A percentile compares a stretch with the other conserved stretches of the same genome.
Conservation (phyloP, 2,888 invertebrate genomes). For the Zootermopsis nevadensis region DNA sequence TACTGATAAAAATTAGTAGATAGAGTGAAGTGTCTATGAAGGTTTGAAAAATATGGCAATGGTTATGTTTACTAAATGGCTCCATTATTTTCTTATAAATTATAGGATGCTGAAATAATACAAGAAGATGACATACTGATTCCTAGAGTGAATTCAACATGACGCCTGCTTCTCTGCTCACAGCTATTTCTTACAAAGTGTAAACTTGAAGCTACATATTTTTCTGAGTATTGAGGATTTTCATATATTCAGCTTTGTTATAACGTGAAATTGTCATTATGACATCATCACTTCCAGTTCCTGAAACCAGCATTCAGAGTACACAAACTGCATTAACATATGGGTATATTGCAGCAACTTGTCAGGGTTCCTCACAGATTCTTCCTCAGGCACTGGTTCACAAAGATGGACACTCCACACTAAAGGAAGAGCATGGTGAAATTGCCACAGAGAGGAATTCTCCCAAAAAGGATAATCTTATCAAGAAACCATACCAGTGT, state of each 20-base stretch:
- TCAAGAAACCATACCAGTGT: conserved; percentile 35
- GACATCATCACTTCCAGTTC: conserved; percentile 27
- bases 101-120: neutral
- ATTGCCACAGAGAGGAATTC: conserved; percentile 9
- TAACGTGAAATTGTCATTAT: neutral
- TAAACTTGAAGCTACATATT: neutral
- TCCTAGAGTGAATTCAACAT: neutral
- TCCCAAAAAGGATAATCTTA: conserved; percentile 22
- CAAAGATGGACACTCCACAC: neutral
- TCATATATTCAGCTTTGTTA: neutral
- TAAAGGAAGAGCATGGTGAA: conserved; percentile 16
- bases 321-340: conserved; percentile 12
- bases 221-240: neutral
- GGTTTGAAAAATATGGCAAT: too few relatives aligned
- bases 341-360: conserved; percentile 11
- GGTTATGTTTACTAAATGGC: too few relatives aligned
- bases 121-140: neutral
- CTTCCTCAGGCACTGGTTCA: conserved; percentile 10
- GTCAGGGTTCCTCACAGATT: conserved; percentile 11
- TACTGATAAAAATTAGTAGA: too few relatives aligned
- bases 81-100: neutral
- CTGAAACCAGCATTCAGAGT: conserved; percentile 14
- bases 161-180: neutral
- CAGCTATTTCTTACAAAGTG: neutral
- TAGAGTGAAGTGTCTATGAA: too few relatives aligned